Base-by-base conservation (phyloP, 2,113 vertebrate species). In the Phainopepla nitens region DNA sequence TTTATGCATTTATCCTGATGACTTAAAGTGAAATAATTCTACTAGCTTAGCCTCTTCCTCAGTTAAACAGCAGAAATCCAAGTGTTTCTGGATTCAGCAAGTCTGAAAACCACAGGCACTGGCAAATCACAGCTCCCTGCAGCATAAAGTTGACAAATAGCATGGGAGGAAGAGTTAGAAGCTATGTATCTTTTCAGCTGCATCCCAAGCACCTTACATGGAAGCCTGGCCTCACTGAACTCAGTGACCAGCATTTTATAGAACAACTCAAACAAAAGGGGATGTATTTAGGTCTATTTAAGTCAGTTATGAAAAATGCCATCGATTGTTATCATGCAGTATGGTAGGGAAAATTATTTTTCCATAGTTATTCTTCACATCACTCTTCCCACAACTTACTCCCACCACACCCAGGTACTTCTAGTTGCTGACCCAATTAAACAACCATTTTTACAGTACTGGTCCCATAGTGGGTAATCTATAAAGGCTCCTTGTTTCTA, bases 401-500 rank as follows among this genome's bases (percentile, higher is more conserved):
- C n/a, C 35, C 50, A 60, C 35, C 54, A 65, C 82, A 68, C 20
- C 21, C 70, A 84, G 80, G 41, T 70, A 87, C 33, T 68, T 62
- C 21, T 51, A 87, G 44, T 53, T 94, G 61, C 53, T 87, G 81
- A 75, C 69, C 85, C 65, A 87, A 66, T 51, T 81, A 58, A 93
- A 36, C 49, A 76, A 82, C 41, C 53, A 50, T 49, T 94, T 96
- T 89, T 94, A 84, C 33, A 92, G 94, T 35, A 79, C 22, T 44
- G 39, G 25, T 82, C 51, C 49, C 83, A 78, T 19, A 89, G 76
- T 35, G 44, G 36, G 89, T 84, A 90, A 64, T 84, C 85, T 82
- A 82, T 33, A 95, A 88, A 91, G 80, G 44, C 19, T 83, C 57
- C 89, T 90, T 95, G 69, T 94, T 94, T 89, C 89, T 84, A 87